Base-by-base conservation (phyloP, 2,113 vertebrate genomes). In the Xyrauchen texanus region DNA sequence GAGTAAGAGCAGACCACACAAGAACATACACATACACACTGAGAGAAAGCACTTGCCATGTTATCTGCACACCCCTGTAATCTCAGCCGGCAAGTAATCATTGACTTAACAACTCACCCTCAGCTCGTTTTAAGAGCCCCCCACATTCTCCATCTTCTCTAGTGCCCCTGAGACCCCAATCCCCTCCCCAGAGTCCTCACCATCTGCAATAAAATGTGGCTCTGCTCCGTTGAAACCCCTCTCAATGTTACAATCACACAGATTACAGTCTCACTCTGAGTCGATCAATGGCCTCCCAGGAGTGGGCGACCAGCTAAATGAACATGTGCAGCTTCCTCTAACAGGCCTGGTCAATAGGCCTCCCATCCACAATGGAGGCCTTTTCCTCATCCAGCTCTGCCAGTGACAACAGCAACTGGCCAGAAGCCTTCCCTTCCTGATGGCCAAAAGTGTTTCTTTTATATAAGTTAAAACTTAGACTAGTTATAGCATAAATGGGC, bases 11-110 rank as follows among this genome's bases (percentile, higher is more conserved):
- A 13, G 53, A 5, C 12, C 52, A 4, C 52, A 12, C 10, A 55
- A 55, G 9, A 55, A 66, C 7, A 68, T 45, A 13, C 12, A 44
- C 42, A 5, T 42, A 55, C 61, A 53, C 45, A 1, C 15, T 8
- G 46, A 65, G 74, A 76, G 55, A 78, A 74, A 51, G 58, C 69
- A 70, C 68, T 80, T 70, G 15, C 80, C 51, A 21, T 61, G 70
- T 81, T 84, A 81, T 84, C 83, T 82, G 69, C 66, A 55, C 78
- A 76, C 69, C 79, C 62, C 60, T 78, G 73, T 80, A 82, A 84
- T 72, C 78, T 84, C 75, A 21, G 62, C 55, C 64, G 83, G 78
- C 80, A 84, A 82, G 80, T 82, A 82, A 84, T 86, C 85, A 76
- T 81, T 86, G 85, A 76, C 75, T 79, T 82, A 77, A 81, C 78